These are phyloP conservation scores for Casuarius casuarius DNA, from an alignment of 2,113 vertebrate species.

Conservation along the genomic window DNA sequence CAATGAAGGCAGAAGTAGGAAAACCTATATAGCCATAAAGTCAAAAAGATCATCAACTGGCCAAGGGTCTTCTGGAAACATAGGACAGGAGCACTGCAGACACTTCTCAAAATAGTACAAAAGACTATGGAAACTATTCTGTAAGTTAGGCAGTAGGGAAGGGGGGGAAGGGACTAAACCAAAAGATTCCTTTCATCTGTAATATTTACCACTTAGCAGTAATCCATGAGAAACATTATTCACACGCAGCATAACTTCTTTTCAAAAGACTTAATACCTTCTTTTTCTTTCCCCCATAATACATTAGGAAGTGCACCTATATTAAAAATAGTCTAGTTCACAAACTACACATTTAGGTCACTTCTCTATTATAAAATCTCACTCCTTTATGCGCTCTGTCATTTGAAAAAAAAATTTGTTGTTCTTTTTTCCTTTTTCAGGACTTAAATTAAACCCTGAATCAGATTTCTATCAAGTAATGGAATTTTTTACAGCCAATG, in stretches of 20 bases:
- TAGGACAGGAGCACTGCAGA: not conserved
- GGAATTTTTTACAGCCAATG: not conserved
- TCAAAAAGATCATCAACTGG: not conserved
- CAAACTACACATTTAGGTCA: not conserved
- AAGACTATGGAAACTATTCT: not conserved
- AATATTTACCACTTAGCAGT: not conserved
- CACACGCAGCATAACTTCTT: not conserved
- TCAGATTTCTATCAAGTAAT: not conserved
- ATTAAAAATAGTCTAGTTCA: not conserved
- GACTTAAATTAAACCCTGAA: not conserved
- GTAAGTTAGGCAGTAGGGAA: not conserved
- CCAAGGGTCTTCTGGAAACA: not conserved
- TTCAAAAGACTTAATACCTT: not conserved
- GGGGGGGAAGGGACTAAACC: not conserved
- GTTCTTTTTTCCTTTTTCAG: not conserved
- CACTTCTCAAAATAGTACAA: not conserved
- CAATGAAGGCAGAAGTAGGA: not conserved
- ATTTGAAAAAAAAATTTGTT: not conserved
- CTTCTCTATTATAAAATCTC: not conserved
- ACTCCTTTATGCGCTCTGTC: slow-evolving; percentile 20
- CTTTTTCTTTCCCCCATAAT: fast-evolving
- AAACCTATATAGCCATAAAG: not conserved
- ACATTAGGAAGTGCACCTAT: not conserved
- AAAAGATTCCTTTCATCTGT: not conserved
- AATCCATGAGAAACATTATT: not conserved